phyloP scores from a whole-genome alignment of 1,140 invertebrate species.

The Drosophila teissieri region DNA sequence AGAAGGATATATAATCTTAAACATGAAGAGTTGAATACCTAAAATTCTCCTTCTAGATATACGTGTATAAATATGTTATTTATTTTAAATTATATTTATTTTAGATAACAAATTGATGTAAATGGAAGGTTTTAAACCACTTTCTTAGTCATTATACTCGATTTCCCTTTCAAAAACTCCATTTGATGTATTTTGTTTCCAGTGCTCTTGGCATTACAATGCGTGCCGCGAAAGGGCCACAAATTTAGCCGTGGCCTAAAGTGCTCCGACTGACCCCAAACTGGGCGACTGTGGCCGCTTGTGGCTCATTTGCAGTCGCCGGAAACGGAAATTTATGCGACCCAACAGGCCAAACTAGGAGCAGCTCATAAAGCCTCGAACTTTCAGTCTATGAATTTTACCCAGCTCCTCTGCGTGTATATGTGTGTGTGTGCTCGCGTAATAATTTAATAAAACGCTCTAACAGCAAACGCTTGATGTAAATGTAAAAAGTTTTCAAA shows the following conservation, averaged over 20 bases:
- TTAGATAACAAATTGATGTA: too few relatives aligned
- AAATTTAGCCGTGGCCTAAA: slow-evolving; percentile 57
- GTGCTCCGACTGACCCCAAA: slow-evolving; percentile 50
- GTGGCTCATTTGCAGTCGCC: slow-evolving; percentile 74
- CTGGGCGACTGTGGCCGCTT: slow-evolving; percentile 41
- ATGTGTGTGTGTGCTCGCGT: slow-evolving; percentile 48
- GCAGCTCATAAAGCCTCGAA: slow-evolving; percentile 52
- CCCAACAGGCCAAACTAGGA: slow-evolving; percentile 59
- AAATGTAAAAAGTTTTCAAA: slow-evolving; percentile 83
- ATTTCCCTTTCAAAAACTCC: neutral
- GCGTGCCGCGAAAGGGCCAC: slow-evolving; percentile 71
- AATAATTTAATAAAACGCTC: slow-evolving; percentile 82
- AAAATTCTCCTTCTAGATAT: too few relatives aligned
- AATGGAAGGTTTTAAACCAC: too few relatives aligned
- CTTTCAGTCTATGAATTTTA: slow-evolving; percentile 44
- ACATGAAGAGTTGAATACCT: too few relatives aligned
- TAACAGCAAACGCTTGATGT: slow-evolving; percentile 79
- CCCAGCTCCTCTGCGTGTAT: neutral
- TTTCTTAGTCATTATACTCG: neutral
- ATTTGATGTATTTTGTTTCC: neutral
- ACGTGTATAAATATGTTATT: too few relatives aligned
- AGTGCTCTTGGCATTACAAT: slow-evolving; percentile 60
- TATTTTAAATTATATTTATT: too few relatives aligned
- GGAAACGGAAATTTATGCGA: slow-evolving; percentile 74
- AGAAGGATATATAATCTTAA: neutral